These are phyloP conservation scores for Lasioglossum malachurum DNA, from an alignment of 2,888 invertebrate genomes.

Conservation along the genomic window DNA sequence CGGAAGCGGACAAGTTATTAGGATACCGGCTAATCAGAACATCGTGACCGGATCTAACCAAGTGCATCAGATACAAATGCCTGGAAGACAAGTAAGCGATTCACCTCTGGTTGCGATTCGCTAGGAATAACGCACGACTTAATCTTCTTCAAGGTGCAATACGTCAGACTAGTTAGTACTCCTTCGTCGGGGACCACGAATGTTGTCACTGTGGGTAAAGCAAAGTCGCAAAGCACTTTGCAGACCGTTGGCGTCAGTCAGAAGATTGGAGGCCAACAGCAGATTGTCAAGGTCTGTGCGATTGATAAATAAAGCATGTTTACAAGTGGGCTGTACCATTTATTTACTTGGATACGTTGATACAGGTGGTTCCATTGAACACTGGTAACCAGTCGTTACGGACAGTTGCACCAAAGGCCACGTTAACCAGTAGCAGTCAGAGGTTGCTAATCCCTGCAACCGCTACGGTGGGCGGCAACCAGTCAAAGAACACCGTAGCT, in stretches of 20 bases:
- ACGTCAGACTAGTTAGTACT: conserved; percentile 89
- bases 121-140: background rate
- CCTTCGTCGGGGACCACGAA: conserved; percentile 83
- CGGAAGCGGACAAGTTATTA: conserved; percentile 85
- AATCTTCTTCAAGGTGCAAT: conserved; percentile 86
- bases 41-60: conserved; percentile 85
- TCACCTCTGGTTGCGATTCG: background rate
- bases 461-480: conserved; percentile 76
- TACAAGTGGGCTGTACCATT: background rate
- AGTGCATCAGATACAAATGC: conserved; percentile 90
- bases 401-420: conserved; percentile 84
- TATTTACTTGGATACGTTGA: background rate
- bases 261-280: conserved; percentile 80
- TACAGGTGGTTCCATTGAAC: conserved; percentile 82
- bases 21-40: conserved; percentile 85
- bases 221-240: conserved; percentile 78
- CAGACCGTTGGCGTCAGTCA: conserved; percentile 82
- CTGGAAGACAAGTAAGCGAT: conserved; percentile 89
- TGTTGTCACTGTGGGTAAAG: conserved; percentile 82
- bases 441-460: conserved; percentile 84
- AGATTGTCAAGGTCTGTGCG: conserved; percentile 81
- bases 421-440: conserved; percentile 79
- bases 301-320: background rate
- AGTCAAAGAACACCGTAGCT: conserved; percentile 80
- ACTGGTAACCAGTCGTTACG: conserved; percentile 79